phyloP scores from a whole-genome alignment of 1,140 invertebrate genomes.

The Stegodyphus dumicola region DNA sequence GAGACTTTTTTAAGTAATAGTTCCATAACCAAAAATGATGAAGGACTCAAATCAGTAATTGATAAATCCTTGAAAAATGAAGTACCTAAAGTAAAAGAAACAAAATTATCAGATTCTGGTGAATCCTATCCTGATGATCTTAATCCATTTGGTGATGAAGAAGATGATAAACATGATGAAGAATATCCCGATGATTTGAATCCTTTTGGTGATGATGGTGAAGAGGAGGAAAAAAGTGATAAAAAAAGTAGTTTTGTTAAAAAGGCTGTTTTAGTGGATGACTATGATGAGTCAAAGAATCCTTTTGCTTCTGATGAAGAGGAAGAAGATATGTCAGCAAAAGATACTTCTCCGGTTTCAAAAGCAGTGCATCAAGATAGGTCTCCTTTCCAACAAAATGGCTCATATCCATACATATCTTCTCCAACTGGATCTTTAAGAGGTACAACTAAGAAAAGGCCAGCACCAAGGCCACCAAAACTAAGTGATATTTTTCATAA shows the following conservation, averaged over 20 bases:
- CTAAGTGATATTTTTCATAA: conserved; percentile 60
- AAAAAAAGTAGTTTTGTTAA: not conserved
- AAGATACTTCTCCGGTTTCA: not conserved
- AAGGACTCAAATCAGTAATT: too few relatives aligned
- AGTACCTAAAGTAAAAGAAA: not conserved
- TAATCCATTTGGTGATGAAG: conserved; percentile 56
- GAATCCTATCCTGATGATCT: conserved; percentile 60
- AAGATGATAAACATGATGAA: conserved; percentile 66
- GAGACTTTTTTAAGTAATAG: too few relatives aligned
- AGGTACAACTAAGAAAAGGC: conserved; percentile 74
- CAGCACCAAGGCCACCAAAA: conserved; percentile 73
- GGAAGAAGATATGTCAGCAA: conserved; percentile 37
- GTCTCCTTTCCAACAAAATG: not conserved
- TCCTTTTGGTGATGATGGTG: conserved; percentile 63
- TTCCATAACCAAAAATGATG: too few relatives aligned
- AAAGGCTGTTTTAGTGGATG: conserved; percentile 3
- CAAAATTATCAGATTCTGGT: conserved; percentile 24
- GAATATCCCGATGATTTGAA: conserved; percentile 60
- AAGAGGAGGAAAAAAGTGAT: conserved; percentile 64
- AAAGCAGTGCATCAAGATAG: not conserved
- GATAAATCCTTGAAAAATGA: not conserved
- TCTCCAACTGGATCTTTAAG: conserved; percentile 72
- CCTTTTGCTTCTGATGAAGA: conserved; percentile 74
- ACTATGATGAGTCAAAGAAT: conserved; percentile 70
- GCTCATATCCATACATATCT: not conserved